These are phyloP conservation scores for Pteromalus puparum DNA, from an alignment of 1,140 invertebrate genomes.

Conservation along the genomic window DNA sequence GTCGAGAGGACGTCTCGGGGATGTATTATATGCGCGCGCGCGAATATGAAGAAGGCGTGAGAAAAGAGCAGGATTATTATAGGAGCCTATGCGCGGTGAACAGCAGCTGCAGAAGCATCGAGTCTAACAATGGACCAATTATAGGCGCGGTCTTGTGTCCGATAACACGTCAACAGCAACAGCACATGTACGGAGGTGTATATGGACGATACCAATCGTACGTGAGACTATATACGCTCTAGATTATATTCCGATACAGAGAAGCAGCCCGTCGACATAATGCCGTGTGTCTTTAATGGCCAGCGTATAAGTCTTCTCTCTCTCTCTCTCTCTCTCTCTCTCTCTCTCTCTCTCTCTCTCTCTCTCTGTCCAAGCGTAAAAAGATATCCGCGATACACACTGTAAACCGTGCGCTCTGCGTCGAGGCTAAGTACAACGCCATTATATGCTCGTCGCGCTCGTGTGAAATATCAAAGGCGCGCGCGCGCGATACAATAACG, in stretches of 20 bases:
- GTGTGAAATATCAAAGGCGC: conserved; percentile 54
- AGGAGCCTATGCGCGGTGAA: conserved; percentile 3
- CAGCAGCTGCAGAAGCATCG: background rate
- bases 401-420: conserved; percentile 10
- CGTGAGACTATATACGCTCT: conserved; percentile 29
- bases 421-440: conserved; percentile 59
- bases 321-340: background rate
- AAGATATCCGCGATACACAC: background rate
- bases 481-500: conserved; percentile 45
- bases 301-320: conserved; percentile 2
- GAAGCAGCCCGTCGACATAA: conserved; percentile 40
- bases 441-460: conserved; percentile 57
- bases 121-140: conserved; percentile 64
- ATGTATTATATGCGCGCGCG: no score
- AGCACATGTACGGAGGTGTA: background rate
- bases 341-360: background rate
- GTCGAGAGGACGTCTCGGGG: background rate
- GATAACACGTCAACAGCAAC: conserved; percentile 64
- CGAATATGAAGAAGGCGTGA: background rate
- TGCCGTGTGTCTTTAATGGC: conserved; percentile 54
- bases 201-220: conserved; percentile 58
- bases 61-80: background rate
- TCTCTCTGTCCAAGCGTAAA: conserved; percentile 43
- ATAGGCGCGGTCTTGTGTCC: conserved; percentile 50
- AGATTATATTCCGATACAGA: conserved; percentile 56